Base-by-base conservation (phyloP, 2,888 invertebrate species). In the Drosophila macrothrix region DNA sequence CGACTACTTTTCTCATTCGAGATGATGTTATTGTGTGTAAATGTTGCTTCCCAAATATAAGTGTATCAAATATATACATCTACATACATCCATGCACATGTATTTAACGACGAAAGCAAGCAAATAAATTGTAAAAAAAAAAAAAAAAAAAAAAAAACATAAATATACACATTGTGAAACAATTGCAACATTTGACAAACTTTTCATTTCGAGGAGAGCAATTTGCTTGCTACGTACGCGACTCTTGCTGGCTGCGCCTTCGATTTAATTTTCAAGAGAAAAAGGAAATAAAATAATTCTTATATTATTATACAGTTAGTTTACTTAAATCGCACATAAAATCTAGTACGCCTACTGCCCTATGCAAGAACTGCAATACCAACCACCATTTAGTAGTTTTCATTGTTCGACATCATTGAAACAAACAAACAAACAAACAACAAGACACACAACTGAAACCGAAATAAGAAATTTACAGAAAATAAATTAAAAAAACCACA, bases 81-180 rank as follows among this genome's bases (percentile, higher is more conserved):
- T 31, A 46, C 37, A 49, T 14, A 37, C 22, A 35, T 19, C 28
- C 16, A 28, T 66, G 28, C 59, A 53, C 16, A n/a, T 66, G 28
- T 62, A 53, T 58, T 79, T 43, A 49, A 49, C 60, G 46, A 67
- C 60, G 58, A 64, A 56, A 61, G 59, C 67, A 67, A 68, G 71
- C 62, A 29, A 82, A 71, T 73, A 61, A 84, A 73, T 31, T 75
- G 84, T 84, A 71, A 55, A 78, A 69, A 46, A 77, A 29, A 22
- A 56, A 37, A 75, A 71, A 29, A 25, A 56, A 29, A 22, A 56
- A 37, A 75, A 71, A 29, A 25, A 56, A 37, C 39, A 37, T 67
- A 28, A 31, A 46, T 46, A 16, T 9, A 46, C 46, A 68, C 19
- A 64, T 37, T 56, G 22, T 63, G 28, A 53, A 46, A 62, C 39